Percentiles rank a stretch among this genome's conserved stretches.
phyloP scores from a whole-genome alignment of 1,140 invertebrate species.

The Achatina immaculata region DNA sequence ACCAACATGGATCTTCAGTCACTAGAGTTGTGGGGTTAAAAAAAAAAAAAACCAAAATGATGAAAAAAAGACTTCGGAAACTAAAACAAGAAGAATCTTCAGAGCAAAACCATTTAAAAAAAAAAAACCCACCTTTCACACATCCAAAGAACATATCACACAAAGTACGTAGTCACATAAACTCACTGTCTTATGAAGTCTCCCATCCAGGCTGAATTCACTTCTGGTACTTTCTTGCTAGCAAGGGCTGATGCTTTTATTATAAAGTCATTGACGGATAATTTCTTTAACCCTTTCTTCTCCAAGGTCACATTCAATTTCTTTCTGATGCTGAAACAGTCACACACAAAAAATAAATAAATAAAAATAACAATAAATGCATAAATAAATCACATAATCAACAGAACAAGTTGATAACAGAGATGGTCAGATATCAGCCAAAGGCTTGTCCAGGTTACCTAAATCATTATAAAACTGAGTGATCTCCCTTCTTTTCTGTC shows the following conservation, averaged over 20 bases:
- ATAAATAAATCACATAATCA: not conserved
- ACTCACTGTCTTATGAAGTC: slow-evolving; percentile 93
- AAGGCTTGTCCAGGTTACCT: no score
- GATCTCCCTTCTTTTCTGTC: no score
- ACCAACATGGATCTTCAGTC: no score
- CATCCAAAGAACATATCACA: not conserved
- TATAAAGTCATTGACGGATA: slow-evolving; percentile 97
- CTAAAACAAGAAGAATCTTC: no score
- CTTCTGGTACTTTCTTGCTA: slow-evolving; percentile 92
- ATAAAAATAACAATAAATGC: slow-evolving; percentile 12
- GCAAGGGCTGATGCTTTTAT: slow-evolving; percentile 95
- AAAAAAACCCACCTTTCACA: not conserved
- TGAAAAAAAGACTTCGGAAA: no score
- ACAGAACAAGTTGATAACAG: slow-evolving; percentile 4
- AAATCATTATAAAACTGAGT: no score
- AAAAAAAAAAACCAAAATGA: no score
- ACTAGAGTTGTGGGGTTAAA: no score
- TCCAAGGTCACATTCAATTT: slow-evolving; percentile 82
- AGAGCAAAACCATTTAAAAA: no score
- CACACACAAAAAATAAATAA: slow-evolving; percentile 12
- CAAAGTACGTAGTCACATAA: no score
- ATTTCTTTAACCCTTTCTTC: slow-evolving; percentile 82
- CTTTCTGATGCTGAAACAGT: slow-evolving; percentile 77
- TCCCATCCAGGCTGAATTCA: slow-evolving; percentile 96
- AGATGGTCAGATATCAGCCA: not conserved